phyloP scores from a whole-genome alignment of 1,140 invertebrate genomes.

The Neocloeon triangulifer region DNA sequence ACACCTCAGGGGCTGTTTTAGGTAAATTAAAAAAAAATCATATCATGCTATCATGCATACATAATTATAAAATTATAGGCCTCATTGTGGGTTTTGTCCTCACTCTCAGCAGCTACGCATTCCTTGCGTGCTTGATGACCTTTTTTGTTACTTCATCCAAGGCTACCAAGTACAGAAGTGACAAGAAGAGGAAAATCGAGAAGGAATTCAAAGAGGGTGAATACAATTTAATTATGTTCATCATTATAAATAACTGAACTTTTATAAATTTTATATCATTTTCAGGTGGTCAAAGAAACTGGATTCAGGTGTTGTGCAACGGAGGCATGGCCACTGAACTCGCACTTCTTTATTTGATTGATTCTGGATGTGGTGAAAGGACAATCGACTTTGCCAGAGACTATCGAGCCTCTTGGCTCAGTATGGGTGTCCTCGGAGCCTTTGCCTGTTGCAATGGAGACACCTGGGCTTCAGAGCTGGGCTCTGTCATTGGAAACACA shows the following conservation, averaged over 20 bases:
- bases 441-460: conserved; percentile 71
- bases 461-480: conserved; percentile 79
- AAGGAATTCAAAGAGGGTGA: conserved; percentile 58
- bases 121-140: conserved; percentile 41
- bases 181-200: conserved; percentile 51
- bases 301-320: conserved; percentile 81
- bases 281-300: conserved; percentile 61
- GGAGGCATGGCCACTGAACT: conserved; percentile 61
- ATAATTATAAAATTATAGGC: conserved; percentile 20
- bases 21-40: conserved; percentile 20
- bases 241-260: not conserved
- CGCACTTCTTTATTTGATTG: conserved; percentile 55
- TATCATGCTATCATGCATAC: conserved; percentile 3
- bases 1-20: conserved; percentile 40
- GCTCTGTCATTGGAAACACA: conserved; percentile 40
- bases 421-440: conserved; percentile 49
- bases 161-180: conserved; percentile 51
- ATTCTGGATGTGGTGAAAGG: conserved; percentile 51
- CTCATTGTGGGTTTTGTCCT: conserved; percentile 55
- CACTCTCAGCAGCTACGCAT: conserved; percentile 55
- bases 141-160: conserved; percentile 67
- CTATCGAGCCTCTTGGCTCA: conserved; percentile 61
- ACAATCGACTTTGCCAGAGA: conserved; percentile 54
- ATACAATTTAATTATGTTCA: not conserved
- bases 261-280: conserved; percentile 5